Conservation (phyloP, 2,888 invertebrate genomes). For the Glaucopsyche alexis region DNA sequence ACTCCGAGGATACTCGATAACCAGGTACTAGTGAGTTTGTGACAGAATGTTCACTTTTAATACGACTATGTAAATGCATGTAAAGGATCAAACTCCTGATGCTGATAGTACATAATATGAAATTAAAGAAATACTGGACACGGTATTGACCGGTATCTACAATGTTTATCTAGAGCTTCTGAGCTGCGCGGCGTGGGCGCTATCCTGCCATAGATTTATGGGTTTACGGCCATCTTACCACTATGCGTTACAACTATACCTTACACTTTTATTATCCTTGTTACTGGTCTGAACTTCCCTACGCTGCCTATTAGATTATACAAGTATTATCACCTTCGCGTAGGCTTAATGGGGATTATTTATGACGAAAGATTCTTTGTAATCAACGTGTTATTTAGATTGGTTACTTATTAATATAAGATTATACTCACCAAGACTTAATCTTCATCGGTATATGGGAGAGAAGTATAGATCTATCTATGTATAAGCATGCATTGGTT, state of each 20-base stretch:
- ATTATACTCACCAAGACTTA: no score
- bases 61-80: no score
- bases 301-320: conserved; percentile 38
- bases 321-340: conserved; percentile 37
- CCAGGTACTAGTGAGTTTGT: no score
- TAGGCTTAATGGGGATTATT: conserved; percentile 35
- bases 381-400: conserved; percentile 12
- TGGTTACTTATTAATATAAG: background rate
- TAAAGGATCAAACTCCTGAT: no score
- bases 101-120: background rate
- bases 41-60: no score
- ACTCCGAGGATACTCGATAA: no score
- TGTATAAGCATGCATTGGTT: no score
- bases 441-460: no score
- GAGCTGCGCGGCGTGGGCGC: conserved; percentile 70
- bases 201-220: conserved; percentile 51
- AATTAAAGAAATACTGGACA: conserved; percentile 28
- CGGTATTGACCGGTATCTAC: conserved; percentile 47
- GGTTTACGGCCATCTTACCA: conserved; percentile 50
- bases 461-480: no score
- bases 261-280: conserved; percentile 50
- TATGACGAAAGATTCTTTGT: conserved; percentile 30
- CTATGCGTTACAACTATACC: conserved; percentile 51
- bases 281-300: conserved; percentile 39
- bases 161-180: conserved; percentile 64